Base-by-base conservation (phyloP, 2,888 invertebrate genomes). In the Cecidostiba fungosa region DNA sequence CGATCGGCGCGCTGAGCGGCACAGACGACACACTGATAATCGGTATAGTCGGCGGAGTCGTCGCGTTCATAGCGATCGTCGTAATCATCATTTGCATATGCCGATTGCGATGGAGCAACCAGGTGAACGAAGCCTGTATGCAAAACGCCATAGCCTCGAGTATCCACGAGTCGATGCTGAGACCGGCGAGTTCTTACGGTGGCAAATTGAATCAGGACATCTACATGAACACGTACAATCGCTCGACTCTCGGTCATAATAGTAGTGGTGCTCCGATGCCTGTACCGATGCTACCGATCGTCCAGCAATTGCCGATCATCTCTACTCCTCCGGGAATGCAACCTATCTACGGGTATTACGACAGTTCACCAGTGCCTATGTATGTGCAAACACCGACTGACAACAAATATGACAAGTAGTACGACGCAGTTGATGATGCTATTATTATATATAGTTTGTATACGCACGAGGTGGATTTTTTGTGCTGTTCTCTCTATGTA, bases 11-110 rank as follows among this genome's bases (percentile, higher is more conserved):
- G 12, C 94, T 96, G 0, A 95, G 97, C 16, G 96, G 95, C 82
- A 98, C 98, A 90, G 98, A 98, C 90, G 98, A 98, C 89, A 98
- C 98, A 5, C 94, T 98, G n/a, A 98, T 98, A 79, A 98, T 98
- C 86, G 98, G 98, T n/a, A 98, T 98, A 88, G 98, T 98, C 0
- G 98, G 98, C 0, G 98, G 98, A 1, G 98, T 98, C 0, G 98
- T 98, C 0, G 97, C 97, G 1, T 97, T 98, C 91, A 98, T 98
- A 88, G 97, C 97, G 16, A 97, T 98, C 87, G 95, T 98, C 81
- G 97, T 98, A 54, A 96, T 98, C 43, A 96, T 96, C n/a, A 98
- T 98, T 88, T 98, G 98, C 91, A 97, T 98, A 66, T 97, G 98
- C 50, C 95, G 98, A 23, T 93, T 97, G 90, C 94, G 96, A 87